Base-by-base conservation (phyloP, 2,888 invertebrate species). In the Rambutsinella grinnellia region DNA sequence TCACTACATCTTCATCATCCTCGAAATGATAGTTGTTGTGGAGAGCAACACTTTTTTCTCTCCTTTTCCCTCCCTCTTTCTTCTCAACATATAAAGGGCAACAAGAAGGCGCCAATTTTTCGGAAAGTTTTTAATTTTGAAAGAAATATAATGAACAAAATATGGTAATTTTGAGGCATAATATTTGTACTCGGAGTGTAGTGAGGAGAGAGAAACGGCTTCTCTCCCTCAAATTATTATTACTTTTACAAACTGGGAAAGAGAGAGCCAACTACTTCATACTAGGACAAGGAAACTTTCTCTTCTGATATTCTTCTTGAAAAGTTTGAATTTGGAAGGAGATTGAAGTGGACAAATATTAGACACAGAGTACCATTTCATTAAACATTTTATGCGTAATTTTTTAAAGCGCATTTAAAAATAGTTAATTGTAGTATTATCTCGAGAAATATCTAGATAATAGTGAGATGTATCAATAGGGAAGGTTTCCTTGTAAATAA, bases 81-180 rank as follows among this genome's bases (percentile, higher is more conserved):
- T 28, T 63, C 26, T 17, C 36, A 63, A 63, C 70, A 70, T 76
- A 69, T 69, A 36, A 36, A 36, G 6, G 36, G 61, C 46, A 76
- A 70, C 76, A 76, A 76, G 70, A 76, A 76, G 70, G 70, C 76
- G 76, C 76, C 76, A 76, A 76, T 69, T 79, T 79, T 72, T 70
- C 58, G 72, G 61, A 66, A n/a, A 76, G 69, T 76, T 79, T 79
- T 81, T 81, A 81, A 81, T 81, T 81, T 81, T 75, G 78, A 79
- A 72, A 72, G 75, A 79, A 81, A 78, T 78, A 74, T 81, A 79
- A 81, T 81, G 81, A 81, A 79, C 76, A 79, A 81, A 81, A 77
- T 79, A 79, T 81, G 81, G 79, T 81, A 81, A 81, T 81, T 76
- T 76, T 26, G 53, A 51, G 67, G 77, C 65, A 70, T 76, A 76